Evolutionary conservation across 2,888 invertebrate species (phyloP), one percentile per base, ranked within the genome.

Genomic region (Xanthorhoe spadicearia): DNA sequence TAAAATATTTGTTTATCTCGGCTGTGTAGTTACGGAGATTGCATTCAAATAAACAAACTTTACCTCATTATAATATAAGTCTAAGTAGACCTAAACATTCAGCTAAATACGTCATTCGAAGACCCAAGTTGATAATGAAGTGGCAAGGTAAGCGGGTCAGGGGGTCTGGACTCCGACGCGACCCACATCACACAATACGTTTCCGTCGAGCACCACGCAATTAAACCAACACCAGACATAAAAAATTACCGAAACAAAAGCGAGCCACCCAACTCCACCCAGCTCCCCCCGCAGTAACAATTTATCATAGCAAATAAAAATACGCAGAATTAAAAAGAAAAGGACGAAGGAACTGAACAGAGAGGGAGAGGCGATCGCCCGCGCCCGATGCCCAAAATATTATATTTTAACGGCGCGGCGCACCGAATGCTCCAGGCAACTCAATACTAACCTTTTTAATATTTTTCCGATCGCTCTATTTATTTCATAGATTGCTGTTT

Each of bases 301-400:
- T 93, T 92, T 92, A 93, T 93, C 92, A 93, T 92, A 90, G 88
- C 89, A 89, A 93, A 92, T 92, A 92, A 92, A 92, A 92, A 92
- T 91, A 91, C 88, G 85, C 84, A 81, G 87, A 90, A 92, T 90
- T 91, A 91, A 92, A 92, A 92, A 90, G 89, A 91, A 92, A 89
- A 90, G 86, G 84, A 91, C 82, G 85, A 89, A 88, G 90, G 87
- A 86, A 86, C 82, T 82, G 83, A 83, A 86, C 81, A 83, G 87
- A 87, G 88, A 85, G 85, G 80, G 87, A 84, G 84, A 82, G 82
- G 83, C 83, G 83, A 84, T 80, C 84, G 86, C 76, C 61, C 67
- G 80, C 78, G 81, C 79, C 79, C 82, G 83, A 84, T 85, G 83
- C 80, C 86, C 83, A 82, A 87, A 87, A 87, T 87, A 86, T 88